These are phyloP conservation scores for Dioctria linearis DNA, from an alignment of 2,888 invertebrate genomes.

Conservation along the genomic window DNA sequence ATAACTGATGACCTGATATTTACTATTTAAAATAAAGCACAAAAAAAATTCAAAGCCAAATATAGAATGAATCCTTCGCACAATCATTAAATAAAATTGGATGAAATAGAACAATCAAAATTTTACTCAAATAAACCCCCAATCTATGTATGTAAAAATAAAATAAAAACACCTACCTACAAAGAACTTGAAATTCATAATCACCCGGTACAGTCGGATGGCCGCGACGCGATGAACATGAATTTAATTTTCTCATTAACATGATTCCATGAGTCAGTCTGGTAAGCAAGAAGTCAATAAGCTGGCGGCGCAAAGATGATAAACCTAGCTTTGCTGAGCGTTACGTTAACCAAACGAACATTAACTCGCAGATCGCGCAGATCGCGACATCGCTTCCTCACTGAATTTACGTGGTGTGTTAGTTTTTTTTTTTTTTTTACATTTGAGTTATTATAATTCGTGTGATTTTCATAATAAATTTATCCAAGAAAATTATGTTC, in stretches of 20 bases:
- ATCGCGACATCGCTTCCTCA: conserved; percentile 8
- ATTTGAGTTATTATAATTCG: neutral
- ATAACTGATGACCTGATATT: no score
- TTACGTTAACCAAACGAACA: conserved; percentile 22
- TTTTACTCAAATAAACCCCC: no score
- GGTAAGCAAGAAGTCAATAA: conserved; percentile 31
- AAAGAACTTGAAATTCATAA: neutral
- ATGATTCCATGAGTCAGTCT: conserved; percentile 39
- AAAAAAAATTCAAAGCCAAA: no score
- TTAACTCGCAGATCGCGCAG: conserved; percentile 31
- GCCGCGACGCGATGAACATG: no score
- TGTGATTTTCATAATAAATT: neutral
- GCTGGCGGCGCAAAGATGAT: conserved; percentile 30
- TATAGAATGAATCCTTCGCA: no score
- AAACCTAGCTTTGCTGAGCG: conserved; percentile 17
- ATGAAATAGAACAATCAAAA: no score
- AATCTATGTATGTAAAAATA: no score
- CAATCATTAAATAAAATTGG: no score
- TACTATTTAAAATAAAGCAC: no score
- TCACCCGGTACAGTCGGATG: conserved; percentile 1
- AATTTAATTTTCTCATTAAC: neutral
- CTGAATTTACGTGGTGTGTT: neutral
- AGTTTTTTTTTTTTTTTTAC: no score
- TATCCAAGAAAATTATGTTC: neutral
- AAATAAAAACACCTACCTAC: no score